Conservation (phyloP, 2,888 invertebrate species). For the Melanchra persicariae region DNA sequence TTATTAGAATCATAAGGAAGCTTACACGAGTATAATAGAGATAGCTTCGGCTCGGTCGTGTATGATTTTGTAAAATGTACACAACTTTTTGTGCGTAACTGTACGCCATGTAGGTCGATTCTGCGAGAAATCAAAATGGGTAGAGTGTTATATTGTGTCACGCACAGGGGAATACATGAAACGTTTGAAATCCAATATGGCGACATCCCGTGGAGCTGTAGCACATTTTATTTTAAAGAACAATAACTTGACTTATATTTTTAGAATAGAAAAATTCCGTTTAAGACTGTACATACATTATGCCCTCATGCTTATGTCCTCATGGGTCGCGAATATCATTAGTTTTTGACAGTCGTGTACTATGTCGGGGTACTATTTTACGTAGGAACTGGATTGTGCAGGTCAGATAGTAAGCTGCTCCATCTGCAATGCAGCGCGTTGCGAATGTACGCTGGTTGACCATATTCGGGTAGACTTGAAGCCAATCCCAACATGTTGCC, state of each 20-base stretch:
- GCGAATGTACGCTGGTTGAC: rapidly evolving
- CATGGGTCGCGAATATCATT: too few species aligned
- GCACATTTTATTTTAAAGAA: neutral
- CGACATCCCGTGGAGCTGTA: slow-evolving; percentile 2
- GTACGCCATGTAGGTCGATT: slow-evolving; percentile 2
- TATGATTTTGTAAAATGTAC: neutral
- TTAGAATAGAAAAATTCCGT: neutral
- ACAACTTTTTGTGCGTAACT: neutral
- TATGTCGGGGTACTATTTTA: too few species aligned
- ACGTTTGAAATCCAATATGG: slow-evolving; percentile 6
- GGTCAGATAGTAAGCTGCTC: too few species aligned
- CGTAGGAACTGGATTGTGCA: too few species aligned
- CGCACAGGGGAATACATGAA: slow-evolving; percentile 32
- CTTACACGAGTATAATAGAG: too few species aligned
- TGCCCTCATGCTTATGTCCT: too few species aligned
- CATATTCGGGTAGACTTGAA: too few species aligned
- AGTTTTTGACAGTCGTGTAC: too few species aligned
- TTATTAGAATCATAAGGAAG: neutral
- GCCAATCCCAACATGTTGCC: too few species aligned
- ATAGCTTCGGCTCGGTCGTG: neutral
- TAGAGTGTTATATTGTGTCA: neutral
- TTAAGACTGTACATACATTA: too few species aligned
- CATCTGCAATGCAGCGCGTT: too few species aligned
- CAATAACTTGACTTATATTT: neutral
- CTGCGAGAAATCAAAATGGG: slow-evolving; percentile 23